phyloP scores from a whole-genome alignment of 2,888 invertebrate genomes.

The Drosophila cognata region DNA sequence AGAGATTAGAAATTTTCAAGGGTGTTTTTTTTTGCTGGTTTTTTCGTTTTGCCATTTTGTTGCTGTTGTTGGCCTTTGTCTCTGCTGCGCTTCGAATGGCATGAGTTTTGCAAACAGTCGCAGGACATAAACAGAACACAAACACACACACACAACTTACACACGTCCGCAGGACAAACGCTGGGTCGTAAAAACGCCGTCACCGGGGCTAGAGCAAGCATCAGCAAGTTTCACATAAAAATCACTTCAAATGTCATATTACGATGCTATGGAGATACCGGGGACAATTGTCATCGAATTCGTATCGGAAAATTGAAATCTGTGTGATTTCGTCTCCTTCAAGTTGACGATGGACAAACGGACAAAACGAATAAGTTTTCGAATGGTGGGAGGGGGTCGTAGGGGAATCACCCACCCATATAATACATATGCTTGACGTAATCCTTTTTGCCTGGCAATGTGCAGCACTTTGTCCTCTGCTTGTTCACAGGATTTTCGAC shows the following conservation, averaged over 20 bases:
- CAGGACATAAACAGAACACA: conserved; percentile 48
- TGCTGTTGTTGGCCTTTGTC: conserved; percentile 64
- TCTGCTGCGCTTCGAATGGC: conserved; percentile 59
- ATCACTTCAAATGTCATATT: conserved; percentile 82
- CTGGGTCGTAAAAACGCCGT: conserved; percentile 65
- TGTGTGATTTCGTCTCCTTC: conserved; percentile 56
- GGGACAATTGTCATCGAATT: conserved; percentile 78
- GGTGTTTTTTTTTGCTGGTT: conserved; percentile 60
- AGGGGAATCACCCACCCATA: conserved; percentile 58
- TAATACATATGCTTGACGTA: conserved; percentile 82
- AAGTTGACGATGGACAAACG: conserved; percentile 42
- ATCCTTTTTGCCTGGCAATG: conserved; percentile 76
- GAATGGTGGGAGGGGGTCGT: background rate
- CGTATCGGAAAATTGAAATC: conserved; percentile 81
- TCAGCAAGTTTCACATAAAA: conserved; percentile 82
- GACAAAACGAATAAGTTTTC: conserved; percentile 74
- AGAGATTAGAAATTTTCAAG: conserved; percentile 81
- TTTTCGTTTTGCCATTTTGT: conserved; percentile 18
- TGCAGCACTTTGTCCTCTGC: conserved; percentile 79
- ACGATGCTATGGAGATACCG: conserved; percentile 57
- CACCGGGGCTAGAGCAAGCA: conserved; percentile 64
- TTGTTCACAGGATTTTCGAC: conserved; percentile 80
- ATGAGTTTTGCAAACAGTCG: conserved; percentile 76
- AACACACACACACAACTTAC: conserved; percentile 15
- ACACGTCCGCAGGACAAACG: conserved; percentile 46